phyloP scores from a whole-genome alignment of 1,140 invertebrate genomes.

The Matsumurasca onukii region DNA sequence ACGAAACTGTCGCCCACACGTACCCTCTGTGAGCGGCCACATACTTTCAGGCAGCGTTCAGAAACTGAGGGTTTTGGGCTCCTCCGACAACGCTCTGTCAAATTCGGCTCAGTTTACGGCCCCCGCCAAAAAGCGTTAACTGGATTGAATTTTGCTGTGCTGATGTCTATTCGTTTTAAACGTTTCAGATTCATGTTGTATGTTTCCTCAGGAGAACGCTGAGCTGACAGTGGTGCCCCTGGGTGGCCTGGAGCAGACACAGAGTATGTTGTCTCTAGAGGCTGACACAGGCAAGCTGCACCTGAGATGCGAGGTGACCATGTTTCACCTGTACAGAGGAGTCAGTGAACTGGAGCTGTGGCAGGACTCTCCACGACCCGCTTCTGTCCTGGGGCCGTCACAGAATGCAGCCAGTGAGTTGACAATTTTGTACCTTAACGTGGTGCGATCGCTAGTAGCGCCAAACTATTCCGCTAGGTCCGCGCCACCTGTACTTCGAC shows the following conservation, averaged over 20 bases:
- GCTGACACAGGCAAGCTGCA: slow-evolving; percentile 28
- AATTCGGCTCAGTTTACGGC: too few species aligned
- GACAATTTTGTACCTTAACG: not conserved
- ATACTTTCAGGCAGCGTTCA: too few species aligned
- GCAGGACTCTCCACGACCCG: slow-evolving; percentile 29
- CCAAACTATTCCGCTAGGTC: too few species aligned
- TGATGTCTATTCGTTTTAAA: too few species aligned
- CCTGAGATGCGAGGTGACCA: slow-evolving; percentile 22
- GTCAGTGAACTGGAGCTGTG: slow-evolving; percentile 28
- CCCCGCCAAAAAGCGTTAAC: too few species aligned
- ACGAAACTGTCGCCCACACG: too few species aligned
- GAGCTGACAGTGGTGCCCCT: slow-evolving; percentile 1
- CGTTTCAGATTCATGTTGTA: not conserved
- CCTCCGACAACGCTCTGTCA: too few species aligned
- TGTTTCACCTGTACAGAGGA: slow-evolving; percentile 28
- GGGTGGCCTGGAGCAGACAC: slow-evolving; percentile 11
- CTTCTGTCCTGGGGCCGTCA: slow-evolving; percentile 25
- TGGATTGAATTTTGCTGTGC: too few species aligned
- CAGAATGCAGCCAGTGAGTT: not conserved
- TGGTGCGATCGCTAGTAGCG: too few species aligned
- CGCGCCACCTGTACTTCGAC: too few species aligned
- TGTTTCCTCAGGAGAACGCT: not conserved
- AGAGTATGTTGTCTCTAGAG: slow-evolving; percentile 20
- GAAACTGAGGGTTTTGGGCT: too few species aligned
- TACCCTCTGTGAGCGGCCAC: too few species aligned